Conservation (phyloP, 2,888 invertebrate species). For the Erynnis tages region DNA sequence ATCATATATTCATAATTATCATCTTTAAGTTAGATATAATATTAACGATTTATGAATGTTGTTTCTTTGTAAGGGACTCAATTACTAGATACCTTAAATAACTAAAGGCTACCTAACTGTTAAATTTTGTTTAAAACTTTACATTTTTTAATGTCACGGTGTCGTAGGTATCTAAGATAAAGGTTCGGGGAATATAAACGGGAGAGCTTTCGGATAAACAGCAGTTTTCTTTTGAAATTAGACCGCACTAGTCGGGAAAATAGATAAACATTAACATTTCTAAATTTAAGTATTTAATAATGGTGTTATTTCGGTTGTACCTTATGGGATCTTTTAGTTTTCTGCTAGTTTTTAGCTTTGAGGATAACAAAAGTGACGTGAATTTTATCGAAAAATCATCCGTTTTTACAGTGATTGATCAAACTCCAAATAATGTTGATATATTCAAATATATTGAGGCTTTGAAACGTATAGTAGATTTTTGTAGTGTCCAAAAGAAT, state of each 20-base stretch:
- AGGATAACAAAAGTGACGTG: not conserved
- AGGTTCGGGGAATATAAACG: slow-evolving; percentile 6
- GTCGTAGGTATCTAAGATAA: not conserved
- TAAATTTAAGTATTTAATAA: slow-evolving; percentile 22
- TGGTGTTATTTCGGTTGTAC: slow-evolving; percentile 6
- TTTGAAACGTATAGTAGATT: slow-evolving; percentile 43
- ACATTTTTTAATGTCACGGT: no score
- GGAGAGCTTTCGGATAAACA: slow-evolving; percentile 3
- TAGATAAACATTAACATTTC: slow-evolving; percentile 23
- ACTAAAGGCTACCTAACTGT: no score
- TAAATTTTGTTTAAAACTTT: no score
- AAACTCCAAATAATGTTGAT: slow-evolving; percentile 42
- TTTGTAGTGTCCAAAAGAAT: slow-evolving; percentile 38
- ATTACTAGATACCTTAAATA: no score
- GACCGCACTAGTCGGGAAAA: slow-evolving; percentile 19
- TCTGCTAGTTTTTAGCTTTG: slow-evolving; percentile 1
- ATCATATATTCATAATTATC: no score
- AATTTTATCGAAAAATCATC: not conserved
- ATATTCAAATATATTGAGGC: slow-evolving; percentile 42
- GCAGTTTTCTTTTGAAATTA: slow-evolving; percentile 20
- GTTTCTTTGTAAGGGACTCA: no score
- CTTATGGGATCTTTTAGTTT: not conserved
- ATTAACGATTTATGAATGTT: no score
- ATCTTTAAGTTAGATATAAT: no score
- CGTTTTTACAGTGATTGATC: not conserved